A percentile compares a stretch with the other conserved stretches of the same genome.
Conservation (phyloP, 2,113 vertebrate species). For the Phrynosoma platyrhinos region DNA sequence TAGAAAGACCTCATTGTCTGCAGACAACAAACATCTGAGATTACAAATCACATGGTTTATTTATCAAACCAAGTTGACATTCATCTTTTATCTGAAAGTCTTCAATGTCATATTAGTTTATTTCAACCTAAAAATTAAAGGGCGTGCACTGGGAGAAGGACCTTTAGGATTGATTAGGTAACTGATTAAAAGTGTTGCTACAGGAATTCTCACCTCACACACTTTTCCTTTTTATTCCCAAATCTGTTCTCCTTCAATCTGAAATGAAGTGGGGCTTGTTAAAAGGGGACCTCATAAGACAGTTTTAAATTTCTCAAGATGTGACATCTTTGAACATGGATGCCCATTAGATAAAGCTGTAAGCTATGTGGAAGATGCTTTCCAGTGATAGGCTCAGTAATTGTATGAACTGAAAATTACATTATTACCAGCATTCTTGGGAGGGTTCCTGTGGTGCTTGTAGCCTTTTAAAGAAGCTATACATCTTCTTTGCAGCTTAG, state of each 20-base stretch:
- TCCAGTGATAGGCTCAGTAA: no score
- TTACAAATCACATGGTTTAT: not conserved
- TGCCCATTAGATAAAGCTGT: not conserved
- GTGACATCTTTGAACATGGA: not conserved
- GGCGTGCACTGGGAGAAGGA: no score
- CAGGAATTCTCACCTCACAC: no score
- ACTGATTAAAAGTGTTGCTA: no score
- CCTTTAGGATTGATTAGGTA: no score
- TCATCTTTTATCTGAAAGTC: not conserved
- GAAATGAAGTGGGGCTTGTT: not conserved
- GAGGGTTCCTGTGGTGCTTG: no score
- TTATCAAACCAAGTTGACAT: not conserved
- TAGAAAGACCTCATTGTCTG: not conserved
- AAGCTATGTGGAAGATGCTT: not conserved
- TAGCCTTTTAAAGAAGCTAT: no score
- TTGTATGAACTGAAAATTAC: no score
- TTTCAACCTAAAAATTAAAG: no score
- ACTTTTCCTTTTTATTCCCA: not conserved
- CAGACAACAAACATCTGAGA: not conserved
- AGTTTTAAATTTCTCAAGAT: not conserved
- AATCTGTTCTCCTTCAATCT: not conserved
- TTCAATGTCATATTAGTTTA: no score
- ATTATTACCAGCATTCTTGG: no score
- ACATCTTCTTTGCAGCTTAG: no score
- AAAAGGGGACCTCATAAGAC: slow-evolving; percentile 18